Evolutionary conservation across 2,888 invertebrate genomes (phyloP).

Genomic region (Tipula confusa): DNA sequence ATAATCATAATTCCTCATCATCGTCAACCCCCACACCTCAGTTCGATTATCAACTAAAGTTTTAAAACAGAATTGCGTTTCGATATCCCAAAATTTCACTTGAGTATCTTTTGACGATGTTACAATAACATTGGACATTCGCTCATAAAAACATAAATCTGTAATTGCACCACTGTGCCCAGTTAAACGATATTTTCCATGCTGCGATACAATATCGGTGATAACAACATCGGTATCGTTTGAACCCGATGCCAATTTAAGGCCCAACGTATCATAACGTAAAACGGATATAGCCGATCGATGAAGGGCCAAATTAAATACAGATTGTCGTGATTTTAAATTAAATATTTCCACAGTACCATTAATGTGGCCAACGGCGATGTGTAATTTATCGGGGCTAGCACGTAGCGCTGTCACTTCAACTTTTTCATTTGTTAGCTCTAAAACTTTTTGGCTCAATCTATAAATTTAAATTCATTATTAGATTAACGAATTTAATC

Average conservation of each 20-base stretch:
- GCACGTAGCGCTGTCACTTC: constrained; percentile 72
- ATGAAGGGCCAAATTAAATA: constrained; percentile 74
- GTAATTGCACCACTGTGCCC: constrained; percentile 92
- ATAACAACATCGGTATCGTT: constrained; percentile 91
- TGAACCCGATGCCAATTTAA: constrained; percentile 79
- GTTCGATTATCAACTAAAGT: constrained; percentile 82
- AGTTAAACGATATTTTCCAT: constrained; percentile 80
- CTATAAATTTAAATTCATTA: constrained; percentile 36
- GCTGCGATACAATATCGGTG: constrained; percentile 91
- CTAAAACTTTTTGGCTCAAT: constrained; percentile 60
- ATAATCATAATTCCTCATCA: constrained; percentile 73
- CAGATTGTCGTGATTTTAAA: constrained; percentile 64
- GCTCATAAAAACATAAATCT: constrained; percentile 67
- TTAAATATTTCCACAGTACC: constrained; percentile 83
- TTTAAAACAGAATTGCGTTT: constrained; percentile 92
- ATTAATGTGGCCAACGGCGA: constrained; percentile 90
- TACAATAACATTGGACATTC: constrained; percentile 55
- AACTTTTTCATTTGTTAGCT: constrained; percentile 74
- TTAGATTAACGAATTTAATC: not conserved
- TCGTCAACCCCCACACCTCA: constrained; percentile 82
- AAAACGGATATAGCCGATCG: constrained; percentile 76
- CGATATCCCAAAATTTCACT: constrained; percentile 96
- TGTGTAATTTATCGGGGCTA: constrained; percentile 68
- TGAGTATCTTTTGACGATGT: constrained; percentile 90
- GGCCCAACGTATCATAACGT: constrained; percentile 76